Percentiles rank a stretch among this genome's conserved stretches.
Evolutionary conservation across 2,113 vertebrate species (phyloP).

Genomic region (Pseudolaguvia tuberculata): DNA sequence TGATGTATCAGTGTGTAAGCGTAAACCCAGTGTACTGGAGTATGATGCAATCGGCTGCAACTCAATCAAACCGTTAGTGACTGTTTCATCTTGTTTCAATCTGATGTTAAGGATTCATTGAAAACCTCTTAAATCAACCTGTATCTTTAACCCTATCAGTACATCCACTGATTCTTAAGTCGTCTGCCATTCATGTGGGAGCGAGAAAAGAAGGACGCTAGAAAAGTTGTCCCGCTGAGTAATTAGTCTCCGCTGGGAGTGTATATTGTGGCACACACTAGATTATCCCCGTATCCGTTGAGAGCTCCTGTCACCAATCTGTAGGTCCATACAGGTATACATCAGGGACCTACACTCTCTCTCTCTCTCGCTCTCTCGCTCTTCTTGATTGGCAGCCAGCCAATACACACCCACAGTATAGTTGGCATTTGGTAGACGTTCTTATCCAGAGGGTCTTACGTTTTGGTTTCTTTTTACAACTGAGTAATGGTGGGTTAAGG

Average conservation of each 20-base stretch:
- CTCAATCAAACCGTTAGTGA: neutral
- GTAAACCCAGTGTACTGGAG: neutral
- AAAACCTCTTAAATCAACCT: constrained; percentile 29
- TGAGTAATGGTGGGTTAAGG: no score
- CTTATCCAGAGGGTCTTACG: no score
- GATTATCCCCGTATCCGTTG: constrained; percentile 49
- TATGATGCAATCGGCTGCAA: neutral
- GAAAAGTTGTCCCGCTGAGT: constrained; percentile 45
- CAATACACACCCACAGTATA: constrained; percentile 8
- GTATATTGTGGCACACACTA: constrained; percentile 50
- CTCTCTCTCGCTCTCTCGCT: no score
- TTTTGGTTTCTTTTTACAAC: no score
- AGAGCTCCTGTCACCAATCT: constrained; percentile 47
- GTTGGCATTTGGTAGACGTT: no score
- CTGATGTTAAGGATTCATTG: neutral
- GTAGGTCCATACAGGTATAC: constrained; percentile 43
- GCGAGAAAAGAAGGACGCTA: constrained; percentile 12
- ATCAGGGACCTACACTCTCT: constrained; percentile 25
- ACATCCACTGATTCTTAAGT: constrained; percentile 15
- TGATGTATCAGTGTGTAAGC: neutral
- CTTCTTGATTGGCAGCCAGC: constrained; percentile 30
- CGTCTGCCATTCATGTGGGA: constrained; percentile 20
- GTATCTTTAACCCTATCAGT: neutral
- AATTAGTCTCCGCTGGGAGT: constrained; percentile 53
- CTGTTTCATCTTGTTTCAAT: neutral